These are phyloP conservation scores for Archilochus colubris DNA, from an alignment of 2,113 vertebrate genomes.

Conservation along the genomic window DNA sequence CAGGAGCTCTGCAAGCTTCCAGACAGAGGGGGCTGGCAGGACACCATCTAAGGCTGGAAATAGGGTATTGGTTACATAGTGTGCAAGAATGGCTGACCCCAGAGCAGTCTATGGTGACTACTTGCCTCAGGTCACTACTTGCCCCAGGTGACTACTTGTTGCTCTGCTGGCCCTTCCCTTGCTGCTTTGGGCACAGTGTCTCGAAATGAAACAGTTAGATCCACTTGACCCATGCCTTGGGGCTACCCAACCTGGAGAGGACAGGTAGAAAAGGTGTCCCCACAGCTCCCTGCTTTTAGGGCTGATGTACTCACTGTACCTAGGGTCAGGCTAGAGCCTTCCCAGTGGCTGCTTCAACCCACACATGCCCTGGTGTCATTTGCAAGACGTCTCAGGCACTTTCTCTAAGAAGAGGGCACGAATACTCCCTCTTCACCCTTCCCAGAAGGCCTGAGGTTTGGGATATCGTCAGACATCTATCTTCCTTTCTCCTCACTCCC, in stretches of 20 bases:
- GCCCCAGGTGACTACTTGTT: not conserved
- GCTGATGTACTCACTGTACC: not conserved
- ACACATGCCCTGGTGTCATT: not conserved
- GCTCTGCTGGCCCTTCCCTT: not conserved
- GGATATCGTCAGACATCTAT: not conserved
- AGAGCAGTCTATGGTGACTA: not conserved
- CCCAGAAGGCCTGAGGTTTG: not conserved
- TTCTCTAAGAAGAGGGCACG: not conserved
- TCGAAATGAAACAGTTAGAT: not conserved
- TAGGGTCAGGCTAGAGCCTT: not conserved
- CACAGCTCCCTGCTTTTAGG: not conserved
- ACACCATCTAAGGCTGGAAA: not conserved
- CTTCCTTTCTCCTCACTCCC: not conserved
- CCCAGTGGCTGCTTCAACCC: not conserved
- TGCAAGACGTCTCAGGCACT: not conserved
- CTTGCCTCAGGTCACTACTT: not conserved
- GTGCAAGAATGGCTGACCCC: not conserved
- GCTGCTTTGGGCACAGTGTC: not conserved
- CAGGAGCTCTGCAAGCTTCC: not conserved
- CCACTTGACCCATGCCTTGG: not conserved
- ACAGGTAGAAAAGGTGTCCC: not conserved
- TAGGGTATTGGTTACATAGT: fast-evolving
- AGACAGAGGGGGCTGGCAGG: not conserved
- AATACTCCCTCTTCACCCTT: not conserved
- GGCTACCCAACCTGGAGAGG: not conserved